Conservation (phyloP, 2,888 invertebrate species). For the Malthinus flaveolus region DNA sequence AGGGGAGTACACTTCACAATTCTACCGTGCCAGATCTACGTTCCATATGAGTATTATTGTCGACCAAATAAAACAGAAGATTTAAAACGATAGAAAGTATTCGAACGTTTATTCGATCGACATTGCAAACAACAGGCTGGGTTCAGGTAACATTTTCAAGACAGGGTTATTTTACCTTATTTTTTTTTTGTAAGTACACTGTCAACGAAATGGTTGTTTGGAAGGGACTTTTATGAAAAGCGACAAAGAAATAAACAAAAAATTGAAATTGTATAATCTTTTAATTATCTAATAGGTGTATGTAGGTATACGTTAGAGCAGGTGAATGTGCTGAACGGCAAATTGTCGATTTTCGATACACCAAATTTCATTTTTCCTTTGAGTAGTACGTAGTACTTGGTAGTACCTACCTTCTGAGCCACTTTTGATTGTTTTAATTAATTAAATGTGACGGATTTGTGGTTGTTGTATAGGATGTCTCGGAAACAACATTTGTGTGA, state of each 20-base stretch:
- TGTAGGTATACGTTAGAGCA: not conserved
- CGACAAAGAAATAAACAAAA: not conserved
- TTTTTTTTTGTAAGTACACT: constrained; percentile 37
- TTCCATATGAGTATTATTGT: constrained; percentile 43
- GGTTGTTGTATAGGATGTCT: no score
- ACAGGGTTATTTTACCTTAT: constrained; percentile 38
- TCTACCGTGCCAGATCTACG: constrained; percentile 44
- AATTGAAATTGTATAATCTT: constrained; percentile 2
- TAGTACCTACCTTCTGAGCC: no score
- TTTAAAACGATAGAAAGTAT: constrained; percentile 18
- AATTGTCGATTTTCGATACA: no score
- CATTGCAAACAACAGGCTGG: constrained; percentile 42
- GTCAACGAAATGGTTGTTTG: constrained; percentile 21
- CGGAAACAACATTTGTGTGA: no score
- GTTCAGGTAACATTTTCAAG: constrained; percentile 50
- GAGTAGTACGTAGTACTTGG: no score
- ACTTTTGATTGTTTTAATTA: no score
- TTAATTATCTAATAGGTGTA: constrained; percentile 3
- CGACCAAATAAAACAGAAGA: constrained; percentile 32
- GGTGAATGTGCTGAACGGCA: no score
- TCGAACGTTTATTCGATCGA: constrained; percentile 33
- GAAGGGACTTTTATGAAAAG: constrained; percentile 10
- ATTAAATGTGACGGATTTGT: no score
- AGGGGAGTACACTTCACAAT: constrained; percentile 46
- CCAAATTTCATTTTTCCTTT: no score